These are phyloP conservation scores for Leucophora obtusa DNA, from an alignment of 2,888 invertebrate species.

Conservation along the genomic window DNA sequence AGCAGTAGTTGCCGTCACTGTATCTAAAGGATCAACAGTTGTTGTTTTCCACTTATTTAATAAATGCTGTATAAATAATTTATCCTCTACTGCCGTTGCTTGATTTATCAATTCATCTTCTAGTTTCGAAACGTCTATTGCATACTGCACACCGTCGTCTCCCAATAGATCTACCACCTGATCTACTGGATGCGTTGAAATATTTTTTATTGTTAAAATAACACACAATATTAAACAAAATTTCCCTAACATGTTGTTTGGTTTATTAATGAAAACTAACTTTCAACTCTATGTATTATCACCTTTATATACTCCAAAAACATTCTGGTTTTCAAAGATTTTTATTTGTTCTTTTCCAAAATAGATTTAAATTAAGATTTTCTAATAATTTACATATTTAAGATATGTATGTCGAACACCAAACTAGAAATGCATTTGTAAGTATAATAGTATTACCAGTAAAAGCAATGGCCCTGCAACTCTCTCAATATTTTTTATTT, in stretches of 20 bases:
- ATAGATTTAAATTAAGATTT: background rate
- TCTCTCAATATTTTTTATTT: no score
- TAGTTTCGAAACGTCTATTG: background rate
- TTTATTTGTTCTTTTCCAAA: background rate
- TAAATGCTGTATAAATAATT: slow-evolving; percentile 23
- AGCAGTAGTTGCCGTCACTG: background rate
- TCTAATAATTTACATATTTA: background rate
- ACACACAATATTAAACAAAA: slow-evolving; percentile 13
- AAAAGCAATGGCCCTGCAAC: no score
- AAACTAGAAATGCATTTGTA: no score
- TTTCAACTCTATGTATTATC: slow-evolving; percentile 5
- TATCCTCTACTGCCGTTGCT: background rate
- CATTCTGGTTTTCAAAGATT: background rate
- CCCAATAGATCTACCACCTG: background rate
- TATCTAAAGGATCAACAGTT: background rate
- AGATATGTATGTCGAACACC: no score
- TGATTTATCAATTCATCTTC: slow-evolving; percentile 15
- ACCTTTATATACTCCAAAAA: slow-evolving; percentile 37
- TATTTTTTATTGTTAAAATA: slow-evolving; percentile 8
- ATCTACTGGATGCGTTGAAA: slow-evolving; percentile 1
- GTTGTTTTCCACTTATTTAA: slow-evolving; percentile 16
- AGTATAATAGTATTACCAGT: no score
- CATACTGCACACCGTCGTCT: slow-evolving; percentile 13
- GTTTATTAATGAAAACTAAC: slow-evolving; percentile 15
- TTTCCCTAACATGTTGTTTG: slow-evolving; percentile 33